Evolutionary conservation across 2,797 vertebrate genomes (phyloP), one percentile per base, ranked within the genome.

Genomic region (Falco columbarius): DNA sequence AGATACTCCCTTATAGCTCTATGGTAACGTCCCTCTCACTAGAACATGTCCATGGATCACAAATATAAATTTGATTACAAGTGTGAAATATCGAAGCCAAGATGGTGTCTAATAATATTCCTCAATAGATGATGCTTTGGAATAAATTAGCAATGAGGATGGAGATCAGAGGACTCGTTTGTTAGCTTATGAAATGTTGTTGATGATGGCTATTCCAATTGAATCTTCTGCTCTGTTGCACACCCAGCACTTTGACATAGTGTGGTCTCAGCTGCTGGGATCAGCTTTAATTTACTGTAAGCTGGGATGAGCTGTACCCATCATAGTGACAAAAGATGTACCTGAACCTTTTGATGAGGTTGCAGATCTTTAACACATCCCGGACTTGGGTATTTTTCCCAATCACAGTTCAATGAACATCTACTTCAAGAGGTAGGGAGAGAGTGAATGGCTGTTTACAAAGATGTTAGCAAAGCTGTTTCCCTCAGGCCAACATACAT

Each of bases 141-240:
- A 96, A 97, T 93, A 97, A 96, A 97, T 95, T 85, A 73, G 55
- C 74, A 79, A 79, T 81, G 55, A 91, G 71, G 90, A 89, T 46
- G 70, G 86, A 96, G 84, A 79, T 95, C 81, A 75, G 80, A 92
- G 90, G 56, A 96, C 83, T 96, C 6, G 86, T 98, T 96, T 97
- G 82, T 97, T 97, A 97, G 97, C 84, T 59, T 66, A 89, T 51
- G 47, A 92, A 85, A 49, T 77, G 87, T 89, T 96, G 94, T 71
- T 94, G 63, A 63, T 95, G 90, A 92, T 88, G 84, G 83, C 66
- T 96, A 44, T 93, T 96, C 96, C 94, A 93, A 15, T 94, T 88
- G 72, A 54, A 91, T 97, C 96, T 96, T 97, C 76, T 96, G 94
- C 95, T 97, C 96, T 96, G 70, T 83, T 98, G 94, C 94, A 82